These are phyloP conservation scores for Amblyjoppa proteus DNA, from an alignment of 2,888 invertebrate species.

Conservation along the genomic window DNA sequence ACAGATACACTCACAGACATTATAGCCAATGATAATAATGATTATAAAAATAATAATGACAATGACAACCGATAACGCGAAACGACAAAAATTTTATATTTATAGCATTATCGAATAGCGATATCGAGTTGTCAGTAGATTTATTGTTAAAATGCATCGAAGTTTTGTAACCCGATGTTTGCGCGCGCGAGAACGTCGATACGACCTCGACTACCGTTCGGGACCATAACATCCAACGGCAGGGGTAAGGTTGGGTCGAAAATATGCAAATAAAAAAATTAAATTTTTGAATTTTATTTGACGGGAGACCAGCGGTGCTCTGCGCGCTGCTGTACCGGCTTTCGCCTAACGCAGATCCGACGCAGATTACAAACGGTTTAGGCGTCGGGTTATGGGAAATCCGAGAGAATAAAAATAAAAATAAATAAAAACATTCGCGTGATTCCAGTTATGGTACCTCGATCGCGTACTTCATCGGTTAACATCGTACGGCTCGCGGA, in stretches of 20 bases:
- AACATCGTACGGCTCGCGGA: background rate
- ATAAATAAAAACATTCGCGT: background rate
- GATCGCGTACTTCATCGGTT: background rate
- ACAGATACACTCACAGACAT: too few relatives aligned
- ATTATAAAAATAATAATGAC: too few relatives aligned
- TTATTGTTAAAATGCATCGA: conserved; percentile 43
- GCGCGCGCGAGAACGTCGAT: conserved; percentile 26
- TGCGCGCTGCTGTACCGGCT: background rate
- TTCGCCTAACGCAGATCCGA: background rate
- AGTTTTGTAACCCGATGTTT: conserved; percentile 37
- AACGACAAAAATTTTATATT: conserved; percentile 52
- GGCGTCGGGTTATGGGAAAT: background rate
- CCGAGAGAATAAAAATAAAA: background rate
- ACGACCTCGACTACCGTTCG: conserved; percentile 26
- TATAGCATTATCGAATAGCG: conserved; percentile 46
- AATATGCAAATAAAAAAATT: conserved; percentile 9
- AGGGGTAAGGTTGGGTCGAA: conserved; percentile 1
- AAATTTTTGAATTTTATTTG: conserved; percentile 4
- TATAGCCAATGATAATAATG: too few relatives aligned
- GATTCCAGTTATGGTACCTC: background rate
- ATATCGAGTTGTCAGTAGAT: conserved; percentile 59
- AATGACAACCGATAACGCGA: conserved; percentile 34
- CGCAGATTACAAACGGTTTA: background rate
- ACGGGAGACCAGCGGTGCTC: background rate
- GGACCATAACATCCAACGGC: conserved; percentile 10